Evolutionary conservation across 2,888 invertebrate genomes (phyloP), one percentile per base, ranked within the genome.

Genomic region (Rhamnusium bicolor): DNA sequence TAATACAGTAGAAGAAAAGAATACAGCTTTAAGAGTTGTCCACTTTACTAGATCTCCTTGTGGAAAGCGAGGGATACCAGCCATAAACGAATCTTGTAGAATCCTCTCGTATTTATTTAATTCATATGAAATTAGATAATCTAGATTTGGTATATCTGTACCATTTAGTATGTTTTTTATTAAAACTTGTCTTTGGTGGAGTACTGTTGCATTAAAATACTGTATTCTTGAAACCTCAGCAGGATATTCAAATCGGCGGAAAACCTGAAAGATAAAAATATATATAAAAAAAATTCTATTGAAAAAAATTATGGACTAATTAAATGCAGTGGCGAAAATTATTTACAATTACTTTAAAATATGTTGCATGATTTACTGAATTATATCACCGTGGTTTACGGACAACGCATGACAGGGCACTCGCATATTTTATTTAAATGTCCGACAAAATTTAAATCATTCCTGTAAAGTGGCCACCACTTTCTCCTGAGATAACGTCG

Each of bases 1-100:
- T 85, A 96, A 92, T 81, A 97, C 95, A 65, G 96, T 96, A 27
- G 96, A 96, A 12, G 96, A 95, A 86, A 96, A 96, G 89, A 96
- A 96, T 51, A 96, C 94, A 3, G 96, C 94, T 87, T 95, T 95
- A 58, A 95, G 88, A 82, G 93, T 92, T 81, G 93, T 95, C 96
- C 96, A 96, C 84, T 93, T 92, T 79, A 92, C 91, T 18, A 81
- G 68, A 53, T 85, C 91, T 40, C 77, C 71, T 47, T 84, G 82
- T 72, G 83, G 84, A 67, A 80, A 82, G 16, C 80, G 78, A 40
- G 83, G 82, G 73, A 87, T 87, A 10, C 95, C 95, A 68, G 91
- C 92, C 70, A 92, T 90, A 24, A 94, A 93, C 0, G 95, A 95
- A 83, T 92, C 91, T 87, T 94, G 93, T 61, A 95, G 90, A 16